Evolutionary conservation across 2,888 invertebrate genomes (phyloP), one percentile per base, ranked within the genome.

Genomic region (Gnatocerus cornutus): DNA sequence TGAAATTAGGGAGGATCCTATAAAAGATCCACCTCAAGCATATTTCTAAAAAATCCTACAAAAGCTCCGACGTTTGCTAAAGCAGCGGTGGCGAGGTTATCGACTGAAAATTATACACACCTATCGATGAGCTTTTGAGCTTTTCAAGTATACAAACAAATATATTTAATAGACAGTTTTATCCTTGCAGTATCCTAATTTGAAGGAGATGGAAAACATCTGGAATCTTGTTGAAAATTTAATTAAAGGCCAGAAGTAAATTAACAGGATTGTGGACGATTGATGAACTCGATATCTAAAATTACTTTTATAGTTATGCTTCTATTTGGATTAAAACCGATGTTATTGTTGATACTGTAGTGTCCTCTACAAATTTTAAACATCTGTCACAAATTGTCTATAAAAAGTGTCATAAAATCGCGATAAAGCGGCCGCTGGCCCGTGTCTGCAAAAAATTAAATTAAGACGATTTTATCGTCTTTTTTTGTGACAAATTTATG

Each of bases 1-100:
- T 69, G 70, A 71, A 33, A 56, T 62, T 63, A 73, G 76, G 77
- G 77, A 74, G 77, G 76, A 64, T 73, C 74, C 66, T 43, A 16
- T n/a, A 9, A 45, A 43, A 62, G 75, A 65, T 63, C 76, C 77
- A 72, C 76, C 77, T 67, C 37, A 67, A 39, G 16, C 37, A 39
- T 50, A 50, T 12, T 50, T 21, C 50, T 43, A 53, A 30, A 27
- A 48, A 16, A 48, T 9, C 1, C 3, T 16, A 48, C 27, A 48
- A 48, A 27, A 41, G 13, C 33, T 33, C 33, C 33, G n/a, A 3
- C 21, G 21, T 21, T 21, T 21, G 1, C 1, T 21, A n/a, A n/a
- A 33, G 7, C 2, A 33, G 33, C 29, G 29, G 29, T 29, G 29
- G 29, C 7, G 29, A 29, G 29, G 29, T 29, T 29, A 29, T 29